These are phyloP conservation scores for Microctonus hyperodae DNA, from an alignment of 2,888 invertebrate species.

Conservation along the genomic window DNA sequence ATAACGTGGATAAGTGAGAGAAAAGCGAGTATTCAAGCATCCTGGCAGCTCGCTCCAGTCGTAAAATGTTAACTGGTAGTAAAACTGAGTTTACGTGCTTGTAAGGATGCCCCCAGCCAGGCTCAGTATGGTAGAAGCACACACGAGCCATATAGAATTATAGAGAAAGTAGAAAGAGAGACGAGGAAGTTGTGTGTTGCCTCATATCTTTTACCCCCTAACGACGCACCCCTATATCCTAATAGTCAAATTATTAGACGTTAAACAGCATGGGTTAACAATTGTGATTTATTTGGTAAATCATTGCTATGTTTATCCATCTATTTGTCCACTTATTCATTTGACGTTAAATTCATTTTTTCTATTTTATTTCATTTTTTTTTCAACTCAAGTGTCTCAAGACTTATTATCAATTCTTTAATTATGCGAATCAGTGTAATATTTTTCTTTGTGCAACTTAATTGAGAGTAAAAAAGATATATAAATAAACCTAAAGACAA, in stretches of 20 bases:
- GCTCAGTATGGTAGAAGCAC: conserved; percentile 19
- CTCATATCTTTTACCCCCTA: conserved; percentile 36
- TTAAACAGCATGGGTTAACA: conserved; percentile 41
- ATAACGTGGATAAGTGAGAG: conserved; percentile 22
- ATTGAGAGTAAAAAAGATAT: not conserved
- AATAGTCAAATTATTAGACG: conserved; percentile 59
- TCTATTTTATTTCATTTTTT: not conserved
- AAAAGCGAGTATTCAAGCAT: conserved; percentile 35
- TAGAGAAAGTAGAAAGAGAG: not conserved
- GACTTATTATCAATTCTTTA: too few relatives aligned
- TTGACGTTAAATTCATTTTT: not conserved
- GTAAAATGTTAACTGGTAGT: conserved; percentile 63
- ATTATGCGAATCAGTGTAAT: too few relatives aligned
- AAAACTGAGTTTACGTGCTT: conserved; percentile 63
- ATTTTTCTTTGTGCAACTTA: too few relatives aligned
- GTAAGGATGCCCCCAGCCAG: conserved; percentile 58
- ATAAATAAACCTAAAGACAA: not conserved
- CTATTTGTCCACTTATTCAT: not conserved
- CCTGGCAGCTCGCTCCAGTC: conserved; percentile 57
- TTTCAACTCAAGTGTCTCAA: too few relatives aligned
- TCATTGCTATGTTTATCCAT: not conserved
- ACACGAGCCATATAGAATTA: conserved; percentile 15
- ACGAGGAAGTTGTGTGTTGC: conserved; percentile 28
- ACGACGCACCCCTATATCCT: conserved; percentile 49
- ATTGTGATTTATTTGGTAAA: conserved; percentile 34